phyloP scores from a whole-genome alignment of 2,888 invertebrate species.

The Aspidiotus rigidus region DNA sequence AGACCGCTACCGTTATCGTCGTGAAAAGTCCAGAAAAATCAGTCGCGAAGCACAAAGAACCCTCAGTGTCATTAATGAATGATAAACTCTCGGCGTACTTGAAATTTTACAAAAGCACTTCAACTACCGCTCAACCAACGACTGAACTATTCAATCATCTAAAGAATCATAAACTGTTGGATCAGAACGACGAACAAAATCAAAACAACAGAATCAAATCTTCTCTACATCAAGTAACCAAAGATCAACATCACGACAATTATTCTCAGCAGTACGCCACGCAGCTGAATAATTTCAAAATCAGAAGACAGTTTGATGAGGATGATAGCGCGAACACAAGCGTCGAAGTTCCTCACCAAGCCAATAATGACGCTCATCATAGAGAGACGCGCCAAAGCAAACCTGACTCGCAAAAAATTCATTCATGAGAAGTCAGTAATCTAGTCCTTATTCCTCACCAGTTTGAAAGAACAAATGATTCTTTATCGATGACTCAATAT shows the following conservation, averaged over 20 bases:
- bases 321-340: slow-evolving; percentile 2
- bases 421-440: slow-evolving; percentile 16
- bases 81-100: slow-evolving; percentile 36
- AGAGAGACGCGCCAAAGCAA: neutral
- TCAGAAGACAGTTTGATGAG: slow-evolving; percentile 19
- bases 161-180: slow-evolving; percentile 16
- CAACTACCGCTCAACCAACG: slow-evolving; percentile 29
- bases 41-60: neutral
- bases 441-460: slow-evolving; percentile 30
- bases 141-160: slow-evolving; percentile 30
- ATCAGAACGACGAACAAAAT: neutral
- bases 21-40: neutral
- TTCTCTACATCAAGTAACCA: neutral
- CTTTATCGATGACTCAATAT: neutral
- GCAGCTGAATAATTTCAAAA: slow-evolving; percentile 28
- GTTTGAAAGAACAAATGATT: slow-evolving; percentile 6
- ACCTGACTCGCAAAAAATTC: neutral
- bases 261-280: slow-evolving; percentile 30
- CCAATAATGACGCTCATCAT: neutral
- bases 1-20: neutral
- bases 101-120: slow-evolving; percentile 34
- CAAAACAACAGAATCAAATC: slow-evolving; percentile 7
- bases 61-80: slow-evolving; percentile 22
- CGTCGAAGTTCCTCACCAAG: neutral
- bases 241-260: slow-evolving; percentile 5